Evolutionary conservation across 2,797 vertebrate genomes (phyloP).

Genomic region (Pantherophis vulpinus): DNA sequence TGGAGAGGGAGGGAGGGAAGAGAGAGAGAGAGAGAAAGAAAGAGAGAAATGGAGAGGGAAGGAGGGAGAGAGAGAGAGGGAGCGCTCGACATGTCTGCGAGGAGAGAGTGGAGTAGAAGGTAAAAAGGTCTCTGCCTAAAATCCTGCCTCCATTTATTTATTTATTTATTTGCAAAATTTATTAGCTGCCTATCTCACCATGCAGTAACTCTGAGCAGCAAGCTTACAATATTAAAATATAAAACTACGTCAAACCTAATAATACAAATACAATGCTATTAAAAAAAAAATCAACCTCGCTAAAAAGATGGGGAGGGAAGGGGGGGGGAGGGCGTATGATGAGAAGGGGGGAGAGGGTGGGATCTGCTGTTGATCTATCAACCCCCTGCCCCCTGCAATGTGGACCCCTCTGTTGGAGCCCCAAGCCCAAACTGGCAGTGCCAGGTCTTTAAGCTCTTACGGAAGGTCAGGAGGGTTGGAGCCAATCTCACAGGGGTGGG

Average conservation of each 20-base stretch:
- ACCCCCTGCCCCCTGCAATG: too few relatives aligned
- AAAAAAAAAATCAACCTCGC: background rate
- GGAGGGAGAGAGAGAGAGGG: too few relatives aligned
- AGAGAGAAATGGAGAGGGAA: too few relatives aligned
- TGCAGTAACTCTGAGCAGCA: background rate
- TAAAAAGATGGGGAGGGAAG: background rate
- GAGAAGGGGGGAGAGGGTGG: background rate
- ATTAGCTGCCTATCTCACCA: background rate
- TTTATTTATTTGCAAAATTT: background rate
- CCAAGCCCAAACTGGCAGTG: too few relatives aligned
- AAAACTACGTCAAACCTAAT: background rate
- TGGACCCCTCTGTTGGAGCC: too few relatives aligned
- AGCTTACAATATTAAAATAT: background rate
- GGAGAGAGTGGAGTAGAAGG: background rate
- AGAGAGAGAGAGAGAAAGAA: too few relatives aligned
- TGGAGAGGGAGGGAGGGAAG: too few relatives aligned
- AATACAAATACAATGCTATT: background rate
- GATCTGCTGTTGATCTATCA: too few relatives aligned
- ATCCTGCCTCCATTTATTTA: background rate
- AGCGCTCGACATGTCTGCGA: background rate
- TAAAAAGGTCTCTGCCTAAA: background rate
- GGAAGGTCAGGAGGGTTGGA: too few relatives aligned
- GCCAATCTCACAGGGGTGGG: too few relatives aligned
- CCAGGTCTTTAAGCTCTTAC: too few relatives aligned
- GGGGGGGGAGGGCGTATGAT: background rate